These are phyloP conservation scores for Polydrusus tereticollis DNA, from an alignment of 2,888 invertebrate species.

Conservation along the genomic window DNA sequence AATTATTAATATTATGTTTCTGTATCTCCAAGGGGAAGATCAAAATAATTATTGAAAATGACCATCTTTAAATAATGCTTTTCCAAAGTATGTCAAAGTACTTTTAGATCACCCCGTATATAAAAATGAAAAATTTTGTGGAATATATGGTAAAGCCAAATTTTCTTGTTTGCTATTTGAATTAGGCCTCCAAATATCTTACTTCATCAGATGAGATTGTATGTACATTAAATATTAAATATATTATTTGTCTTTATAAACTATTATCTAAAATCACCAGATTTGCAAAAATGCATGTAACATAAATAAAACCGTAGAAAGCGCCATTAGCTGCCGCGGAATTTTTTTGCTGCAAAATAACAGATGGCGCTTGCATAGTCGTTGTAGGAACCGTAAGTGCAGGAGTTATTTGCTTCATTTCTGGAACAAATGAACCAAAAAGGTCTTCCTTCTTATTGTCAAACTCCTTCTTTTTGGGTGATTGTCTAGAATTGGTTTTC, in stretches of 20 bases:
- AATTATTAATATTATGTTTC: no score
- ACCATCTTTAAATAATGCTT: no score
- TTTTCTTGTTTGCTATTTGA: not conserved
- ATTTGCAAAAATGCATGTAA: slow-evolving; percentile 34
- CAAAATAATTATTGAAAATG: no score
- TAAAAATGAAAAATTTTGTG: not conserved
- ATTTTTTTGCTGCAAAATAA: slow-evolving; percentile 55
- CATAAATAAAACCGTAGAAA: slow-evolving; percentile 33
- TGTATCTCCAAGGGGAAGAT: no score
- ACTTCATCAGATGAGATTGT: not conserved
- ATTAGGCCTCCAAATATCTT: slow-evolving; percentile 4
- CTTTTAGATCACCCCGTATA: no score
- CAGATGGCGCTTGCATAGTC: slow-evolving; percentile 60
- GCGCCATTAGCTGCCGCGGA: slow-evolving; percentile 16
- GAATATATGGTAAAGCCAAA: not conserved
- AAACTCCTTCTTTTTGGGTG: slow-evolving; percentile 58
- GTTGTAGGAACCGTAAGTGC: slow-evolving; percentile 57
- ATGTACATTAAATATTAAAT: slow-evolving; percentile 30
- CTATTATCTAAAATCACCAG: slow-evolving; percentile 47
- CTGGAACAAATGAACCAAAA: slow-evolving; percentile 60
- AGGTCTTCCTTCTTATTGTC: slow-evolving; percentile 59
- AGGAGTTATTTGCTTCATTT: slow-evolving; percentile 50
- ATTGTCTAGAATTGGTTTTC: slow-evolving; percentile 59
- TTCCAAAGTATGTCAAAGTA: no score
- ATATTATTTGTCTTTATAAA: slow-evolving; percentile 28